These are phyloP conservation scores for Bombus pascuorum DNA, from an alignment of 1,140 invertebrate species.

Conservation along the genomic window DNA sequence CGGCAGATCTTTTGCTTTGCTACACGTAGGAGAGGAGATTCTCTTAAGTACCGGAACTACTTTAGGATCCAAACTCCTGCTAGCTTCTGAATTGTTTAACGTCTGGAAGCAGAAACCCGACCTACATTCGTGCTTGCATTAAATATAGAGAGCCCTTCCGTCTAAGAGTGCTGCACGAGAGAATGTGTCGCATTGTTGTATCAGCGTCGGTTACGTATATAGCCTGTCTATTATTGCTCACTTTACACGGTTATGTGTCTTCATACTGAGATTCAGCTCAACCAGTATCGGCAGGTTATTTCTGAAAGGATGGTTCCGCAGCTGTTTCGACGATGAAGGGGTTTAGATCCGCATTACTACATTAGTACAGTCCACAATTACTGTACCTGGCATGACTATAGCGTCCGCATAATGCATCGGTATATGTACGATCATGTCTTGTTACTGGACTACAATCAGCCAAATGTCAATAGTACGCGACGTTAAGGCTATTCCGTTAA, in stretches of 20 bases:
- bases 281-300: conserved; percentile 60
- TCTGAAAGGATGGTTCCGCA: conserved; percentile 45
- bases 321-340: conserved; percentile 49
- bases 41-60: conserved; percentile 59
- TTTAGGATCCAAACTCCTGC: conserved; percentile 56
- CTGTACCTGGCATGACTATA: conserved; percentile 59
- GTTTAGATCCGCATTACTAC: conserved; percentile 56
- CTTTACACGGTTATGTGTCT: conserved; percentile 53
- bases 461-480: conserved; percentile 44
- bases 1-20: conserved; percentile 26
- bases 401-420: conserved; percentile 50
- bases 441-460: conserved; percentile 54
- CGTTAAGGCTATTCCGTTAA: conserved; percentile 2
- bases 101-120: conserved; percentile 60
- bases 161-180: conserved; percentile 16
- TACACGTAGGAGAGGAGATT: conserved; percentile 39
- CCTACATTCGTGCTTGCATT: conserved; percentile 57
- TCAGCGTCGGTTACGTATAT: conserved; percentile 12
- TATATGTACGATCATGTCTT: conserved; percentile 57
- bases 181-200: conserved; percentile 33
- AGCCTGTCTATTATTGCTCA: conserved; percentile 57
- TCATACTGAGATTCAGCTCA: conserved; percentile 37
- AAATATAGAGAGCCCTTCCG: conserved; percentile 48
- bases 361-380: conserved; percentile 51
- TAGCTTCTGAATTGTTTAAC: conserved; percentile 63